Percentiles rank a stretch among this genome's conserved stretches.
Evolutionary conservation across 2,113 vertebrate species (phyloP).

Genomic region (Eublepharis macularius): DNA sequence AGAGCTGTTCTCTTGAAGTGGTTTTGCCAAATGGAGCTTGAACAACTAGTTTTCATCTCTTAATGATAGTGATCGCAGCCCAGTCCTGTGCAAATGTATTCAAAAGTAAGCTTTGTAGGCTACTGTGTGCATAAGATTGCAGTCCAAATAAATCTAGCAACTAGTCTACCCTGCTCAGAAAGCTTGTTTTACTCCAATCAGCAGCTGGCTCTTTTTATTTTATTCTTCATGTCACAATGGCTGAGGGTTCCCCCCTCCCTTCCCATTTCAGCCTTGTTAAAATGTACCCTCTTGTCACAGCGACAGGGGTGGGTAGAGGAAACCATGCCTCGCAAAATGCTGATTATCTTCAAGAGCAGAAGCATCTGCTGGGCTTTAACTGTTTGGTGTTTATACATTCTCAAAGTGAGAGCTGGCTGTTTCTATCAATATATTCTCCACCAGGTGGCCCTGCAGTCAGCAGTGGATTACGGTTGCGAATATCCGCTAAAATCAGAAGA

Average conservation of each 20-base stretch:
- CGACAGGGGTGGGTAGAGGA: constrained; percentile 32
- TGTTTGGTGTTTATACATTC: constrained; percentile 37
- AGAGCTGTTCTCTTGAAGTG: neutral
- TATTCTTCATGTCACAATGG: constrained; percentile 37
- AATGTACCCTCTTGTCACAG: constrained; percentile 19
- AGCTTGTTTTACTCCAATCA: constrained; percentile 16
- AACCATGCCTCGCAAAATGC: constrained; percentile 25
- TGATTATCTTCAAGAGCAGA: constrained; percentile 48
- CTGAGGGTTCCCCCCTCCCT: neutral
- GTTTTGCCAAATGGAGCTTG: fast-evolving
- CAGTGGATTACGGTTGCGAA: constrained; percentile 26
- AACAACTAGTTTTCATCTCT: neutral
- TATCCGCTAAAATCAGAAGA: constrained; percentile 27
- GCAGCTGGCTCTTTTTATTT: neutral
- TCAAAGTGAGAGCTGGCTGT: constrained; percentile 36
- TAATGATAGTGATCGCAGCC: neutral
- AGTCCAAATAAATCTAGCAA: neutral
- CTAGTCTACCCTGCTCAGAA: neutral
- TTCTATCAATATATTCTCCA: constrained; percentile 53
- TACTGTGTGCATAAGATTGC: neutral
- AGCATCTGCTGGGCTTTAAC: constrained; percentile 50
- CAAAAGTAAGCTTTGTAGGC: neutral
- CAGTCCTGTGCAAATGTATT: neutral
- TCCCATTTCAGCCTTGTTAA: constrained; percentile 39
- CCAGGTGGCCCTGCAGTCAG: constrained; percentile 64